phyloP scores from a whole-genome alignment of 2,888 invertebrate genomes.

The Syrista parreyssii region DNA sequence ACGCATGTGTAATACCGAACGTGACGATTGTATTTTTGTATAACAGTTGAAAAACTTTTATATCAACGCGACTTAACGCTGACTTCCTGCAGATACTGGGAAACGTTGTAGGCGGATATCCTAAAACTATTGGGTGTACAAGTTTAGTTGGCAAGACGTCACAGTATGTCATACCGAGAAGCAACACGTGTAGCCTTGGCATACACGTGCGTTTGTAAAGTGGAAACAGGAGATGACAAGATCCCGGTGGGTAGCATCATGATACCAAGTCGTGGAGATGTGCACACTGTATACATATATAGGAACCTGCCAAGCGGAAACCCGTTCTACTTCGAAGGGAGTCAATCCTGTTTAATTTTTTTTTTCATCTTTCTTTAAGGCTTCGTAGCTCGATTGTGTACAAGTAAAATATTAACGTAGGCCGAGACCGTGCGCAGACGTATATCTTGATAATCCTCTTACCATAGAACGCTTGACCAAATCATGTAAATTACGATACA shows the following conservation, averaged over 20 bases:
- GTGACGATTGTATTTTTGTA: not conserved
- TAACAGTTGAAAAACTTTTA: not conserved
- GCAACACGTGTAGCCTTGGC: constrained; percentile 27
- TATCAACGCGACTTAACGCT: not conserved
- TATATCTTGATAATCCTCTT: not conserved
- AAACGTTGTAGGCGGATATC: not conserved
- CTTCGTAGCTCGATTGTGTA: not conserved
- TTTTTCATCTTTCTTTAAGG: not conserved
- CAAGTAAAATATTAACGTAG: not conserved
- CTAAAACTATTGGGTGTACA: not conserved
- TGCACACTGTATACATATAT: not conserved
- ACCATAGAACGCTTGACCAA: not conserved
- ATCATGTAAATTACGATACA: not conserved
- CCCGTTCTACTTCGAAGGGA: not conserved
- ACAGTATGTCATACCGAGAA: not conserved
- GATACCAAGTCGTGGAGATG: not conserved
- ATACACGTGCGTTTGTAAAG: constrained; percentile 19
- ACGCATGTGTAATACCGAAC: not conserved
- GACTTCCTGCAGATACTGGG: not conserved
- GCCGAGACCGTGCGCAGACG: not conserved
- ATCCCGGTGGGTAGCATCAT: not conserved
- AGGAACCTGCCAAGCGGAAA: not conserved
- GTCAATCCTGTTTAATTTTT: not conserved
- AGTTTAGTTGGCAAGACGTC: not conserved
- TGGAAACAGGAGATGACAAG: not conserved